Base-by-base conservation (phyloP, 1,140 invertebrate genomes). In the Andrena cerasifolii region DNA sequence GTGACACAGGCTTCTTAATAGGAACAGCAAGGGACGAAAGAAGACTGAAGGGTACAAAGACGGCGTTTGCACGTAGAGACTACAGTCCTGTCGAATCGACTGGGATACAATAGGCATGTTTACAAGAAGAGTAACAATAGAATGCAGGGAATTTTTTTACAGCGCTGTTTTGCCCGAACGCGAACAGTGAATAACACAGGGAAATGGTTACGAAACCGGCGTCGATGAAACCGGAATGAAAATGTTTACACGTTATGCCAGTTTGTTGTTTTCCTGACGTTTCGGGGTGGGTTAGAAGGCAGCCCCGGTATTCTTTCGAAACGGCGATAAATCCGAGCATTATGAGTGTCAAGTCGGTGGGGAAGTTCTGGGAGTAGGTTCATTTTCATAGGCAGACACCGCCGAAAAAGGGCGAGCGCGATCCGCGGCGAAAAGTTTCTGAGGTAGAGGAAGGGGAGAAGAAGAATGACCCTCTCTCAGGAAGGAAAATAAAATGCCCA, bases 351-450 rank as follows among this genome's bases (percentile, higher is more conserved):
- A 36, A 65, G 43, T 63, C 51, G n/a, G 26, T 53, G 36, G 31
- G 6, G 53, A 67, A 76, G 53, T 53, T 63, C n/a, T 65, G 24
- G 49, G 36, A 63, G 51, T 65, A 12, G 43, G 40, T 71, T 77
- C 61, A 71, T 82, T 82, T 77, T 59, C 72, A 80, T 81, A 71
- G 36, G 21, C 31, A 36, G 21, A n/a, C 56, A 45, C 40, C 59
- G 36, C 26, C 21, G 43, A 54, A 71, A 24, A 47, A 62, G 28
- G 43, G 49, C 10, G 33, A 62, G 40, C 43, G 49, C 24, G 43
- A 21, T 36, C 36, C 56, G 31, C 28, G 31, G 36, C 6, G 47
- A 3, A 5, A 53, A 47, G 26, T 70, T 80, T n/a, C 16, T 28
- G 3, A 3, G 16, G 21, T 6, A 43, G 43, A n/a, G 28, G 54